Base-by-base conservation (phyloP, 2,113 vertebrate species). In the Datnioides undecimradiatus region DNA sequence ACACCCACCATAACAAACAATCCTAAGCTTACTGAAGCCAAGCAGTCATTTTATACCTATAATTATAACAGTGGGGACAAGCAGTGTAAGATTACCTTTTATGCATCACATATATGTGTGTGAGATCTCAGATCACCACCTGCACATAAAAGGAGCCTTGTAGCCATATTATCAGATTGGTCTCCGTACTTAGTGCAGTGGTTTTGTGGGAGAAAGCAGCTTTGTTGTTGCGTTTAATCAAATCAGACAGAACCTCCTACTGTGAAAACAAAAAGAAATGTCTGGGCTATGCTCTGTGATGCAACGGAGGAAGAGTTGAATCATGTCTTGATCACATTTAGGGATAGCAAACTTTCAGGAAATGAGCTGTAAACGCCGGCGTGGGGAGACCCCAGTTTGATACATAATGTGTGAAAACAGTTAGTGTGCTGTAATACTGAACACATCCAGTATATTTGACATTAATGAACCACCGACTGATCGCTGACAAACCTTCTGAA, bases 401-500 rank as follows among this genome's bases (percentile, higher is more conserved):
- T 31, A 57, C 54, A 33, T 17, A 19, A 33, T 10, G 2, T 41
- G 16, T 29, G 1, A 62, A 55, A 16, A 62, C 21, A 29, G 38
- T 23, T 21, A 36, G 49, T 3, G n/a, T 27, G 8, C 25, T 5
- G 5, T 21, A 34, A 49, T 5, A 14, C n/a, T 64, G 12, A 55
- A 11, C 12, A 41, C 25, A 23, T 5, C 16, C 2, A 17, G 36
- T 45, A 7, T 8, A 36, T 69, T 12, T 51, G 23, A 76, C 40
- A 36, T 73, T 29, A 73, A 72, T 48, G 25, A 57, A 55, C 25
- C 16, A 57, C 6, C 3, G 7, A n/a, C 41, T 71, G 69, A 46
- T 76, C 25, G 29, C 43, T 63, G 65, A 71, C 60, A 79, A 72
- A 57, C 60, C 54, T 7, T 31, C 41, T 4, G 40, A 62, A 25